Conservation (phyloP, 2,113 vertebrate genomes). For the Lampris megalopsis region DNA sequence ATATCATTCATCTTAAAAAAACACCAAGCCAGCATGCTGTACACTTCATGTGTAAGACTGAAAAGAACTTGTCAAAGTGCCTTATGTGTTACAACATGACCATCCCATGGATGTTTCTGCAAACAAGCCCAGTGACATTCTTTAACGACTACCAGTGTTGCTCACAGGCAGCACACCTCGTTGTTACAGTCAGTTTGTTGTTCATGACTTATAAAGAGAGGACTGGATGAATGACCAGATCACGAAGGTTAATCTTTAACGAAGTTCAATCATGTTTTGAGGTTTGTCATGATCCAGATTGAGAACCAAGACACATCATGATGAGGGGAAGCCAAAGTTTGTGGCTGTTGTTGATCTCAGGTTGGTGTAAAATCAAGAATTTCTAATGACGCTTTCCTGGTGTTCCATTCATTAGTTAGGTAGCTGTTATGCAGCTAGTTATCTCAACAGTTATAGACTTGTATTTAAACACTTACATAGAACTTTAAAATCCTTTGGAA, state of each 20-base stretch:
- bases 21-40: not conserved
- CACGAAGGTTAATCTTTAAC: not conserved
- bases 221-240: not conserved
- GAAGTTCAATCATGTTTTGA: not conserved
- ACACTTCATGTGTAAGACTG: not conserved
- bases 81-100: slow-evolving; percentile 10
- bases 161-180: not conserved
- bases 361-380: slow-evolving; percentile 47
- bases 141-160: slow-evolving; percentile 8
- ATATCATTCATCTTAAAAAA: not conserved
- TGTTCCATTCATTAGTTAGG: not conserved
- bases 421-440: not conserved
- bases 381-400: not conserved
- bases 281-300: not conserved
- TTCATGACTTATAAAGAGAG: not conserved
- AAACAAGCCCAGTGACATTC: slow-evolving; percentile 66
- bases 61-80: slow-evolving; percentile 60
- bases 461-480: no score
- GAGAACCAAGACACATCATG: not conserved
- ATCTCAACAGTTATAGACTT: not conserved
- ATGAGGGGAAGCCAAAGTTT: slow-evolving; percentile 34
- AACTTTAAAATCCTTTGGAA: not conserved
- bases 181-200: not conserved
- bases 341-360: slow-evolving; percentile 63
- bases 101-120: not conserved